phyloP scores from a whole-genome alignment of 2,113 vertebrate species.

The Otus sunia region DNA sequence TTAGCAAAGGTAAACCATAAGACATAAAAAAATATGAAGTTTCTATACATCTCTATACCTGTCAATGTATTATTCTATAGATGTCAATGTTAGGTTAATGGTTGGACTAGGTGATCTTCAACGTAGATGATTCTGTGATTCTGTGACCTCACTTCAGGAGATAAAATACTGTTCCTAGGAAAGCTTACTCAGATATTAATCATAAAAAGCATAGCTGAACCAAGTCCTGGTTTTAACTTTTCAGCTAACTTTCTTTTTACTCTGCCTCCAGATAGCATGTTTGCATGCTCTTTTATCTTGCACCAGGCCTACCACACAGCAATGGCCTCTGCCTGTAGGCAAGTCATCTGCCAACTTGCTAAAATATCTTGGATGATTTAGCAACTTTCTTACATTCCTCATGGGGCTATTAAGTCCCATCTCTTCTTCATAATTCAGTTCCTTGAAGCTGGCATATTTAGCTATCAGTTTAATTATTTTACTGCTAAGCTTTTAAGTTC shows the following conservation, averaged over 20 bases:
- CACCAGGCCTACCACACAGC: background rate
- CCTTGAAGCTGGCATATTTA: background rate
- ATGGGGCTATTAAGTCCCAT: conserved; percentile 1
- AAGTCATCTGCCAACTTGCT: background rate
- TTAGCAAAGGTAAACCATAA: background rate
- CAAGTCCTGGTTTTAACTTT: background rate
- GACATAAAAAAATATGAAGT: background rate
- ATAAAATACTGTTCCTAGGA: background rate
- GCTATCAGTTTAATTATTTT: conserved; percentile 26
- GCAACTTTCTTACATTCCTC: conserved; percentile 14
- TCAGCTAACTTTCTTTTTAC: background rate
- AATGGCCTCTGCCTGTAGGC: background rate
- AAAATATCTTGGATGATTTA: conserved; percentile 10
- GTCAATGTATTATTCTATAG: no score
- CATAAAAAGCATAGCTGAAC: background rate
- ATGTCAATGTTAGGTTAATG: no score
- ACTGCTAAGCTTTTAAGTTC: conserved; percentile 10
- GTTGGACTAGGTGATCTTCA: no score
- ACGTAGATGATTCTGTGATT: no score
- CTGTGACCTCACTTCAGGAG: background rate
- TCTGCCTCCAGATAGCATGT: background rate
- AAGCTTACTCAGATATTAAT: background rate
- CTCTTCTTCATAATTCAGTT: conserved; percentile 7
- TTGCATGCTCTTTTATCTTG: background rate
- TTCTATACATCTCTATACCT: background rate